These are phyloP conservation scores for Barnardius zonarius DNA, from an alignment of 2,113 vertebrate species.

Conservation along the genomic window DNA sequence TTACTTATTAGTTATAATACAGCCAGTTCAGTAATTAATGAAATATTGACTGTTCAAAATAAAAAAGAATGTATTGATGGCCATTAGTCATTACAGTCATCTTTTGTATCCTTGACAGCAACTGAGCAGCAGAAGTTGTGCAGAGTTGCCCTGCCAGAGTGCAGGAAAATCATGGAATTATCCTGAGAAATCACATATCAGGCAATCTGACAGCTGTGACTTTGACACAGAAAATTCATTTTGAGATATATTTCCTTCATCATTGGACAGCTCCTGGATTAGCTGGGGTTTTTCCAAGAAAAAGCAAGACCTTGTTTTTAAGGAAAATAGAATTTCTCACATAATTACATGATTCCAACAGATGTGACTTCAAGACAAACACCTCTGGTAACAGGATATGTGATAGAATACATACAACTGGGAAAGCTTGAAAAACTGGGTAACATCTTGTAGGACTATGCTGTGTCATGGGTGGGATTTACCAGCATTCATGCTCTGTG, in stretches of 20 bases:
- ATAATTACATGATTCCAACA: background rate
- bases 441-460: background rate
- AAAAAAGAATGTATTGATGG: background rate
- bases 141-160: background rate
- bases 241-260: background rate
- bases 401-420: background rate
- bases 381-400: background rate
- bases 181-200: background rate
- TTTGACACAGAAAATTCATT: background rate
- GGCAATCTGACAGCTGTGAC: background rate
- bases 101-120: background rate
- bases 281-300: background rate
- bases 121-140: background rate
- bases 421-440: background rate
- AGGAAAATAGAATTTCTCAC: background rate
- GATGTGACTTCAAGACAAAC: background rate
- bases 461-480: background rate
- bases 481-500: background rate
- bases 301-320: background rate
- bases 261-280: background rate
- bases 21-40: background rate
- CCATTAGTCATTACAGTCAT: background rate
- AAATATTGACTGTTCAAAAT: background rate
- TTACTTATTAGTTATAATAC: background rate
- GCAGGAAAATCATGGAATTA: background rate